Evolutionary conservation across 2,797 vertebrate genomes (phyloP).

Genomic region (Hydrolagus colliei): DNA sequence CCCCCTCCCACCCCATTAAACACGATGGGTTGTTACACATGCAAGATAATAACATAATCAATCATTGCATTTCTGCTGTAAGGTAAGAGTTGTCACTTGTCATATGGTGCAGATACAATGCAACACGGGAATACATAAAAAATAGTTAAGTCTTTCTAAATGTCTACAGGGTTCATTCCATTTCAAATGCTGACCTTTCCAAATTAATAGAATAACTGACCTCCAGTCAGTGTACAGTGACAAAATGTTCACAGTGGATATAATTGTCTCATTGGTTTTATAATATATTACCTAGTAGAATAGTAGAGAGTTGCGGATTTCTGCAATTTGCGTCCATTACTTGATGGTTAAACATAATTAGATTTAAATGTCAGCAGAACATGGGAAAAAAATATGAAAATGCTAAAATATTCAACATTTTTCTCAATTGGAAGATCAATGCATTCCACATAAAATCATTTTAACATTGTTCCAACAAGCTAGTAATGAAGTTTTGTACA

Average conservation of each 20-base stretch:
- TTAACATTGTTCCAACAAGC: not conserved
- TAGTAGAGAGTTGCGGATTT: not conserved
- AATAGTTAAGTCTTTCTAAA: not conserved
- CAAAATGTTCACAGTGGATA: not conserved
- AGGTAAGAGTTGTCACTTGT: too few species aligned
- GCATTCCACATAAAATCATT: not conserved
- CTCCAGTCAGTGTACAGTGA: constrained; percentile 9
- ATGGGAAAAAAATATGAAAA: not conserved
- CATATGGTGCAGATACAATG: too few species aligned
- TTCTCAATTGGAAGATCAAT: not conserved
- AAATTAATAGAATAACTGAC: constrained; percentile 31
- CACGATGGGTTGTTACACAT: too few species aligned
- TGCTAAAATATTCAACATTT: constrained; percentile 7
- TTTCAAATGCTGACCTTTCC: constrained; percentile 25
- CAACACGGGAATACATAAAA: not conserved
- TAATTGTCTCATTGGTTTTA: constrained; percentile 4
- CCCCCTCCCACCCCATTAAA: too few species aligned
- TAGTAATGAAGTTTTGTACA: constrained; percentile 7
- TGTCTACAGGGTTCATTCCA: not conserved
- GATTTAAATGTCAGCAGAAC: constrained; percentile 15
- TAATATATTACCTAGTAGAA: constrained; percentile 20
- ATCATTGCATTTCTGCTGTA: too few species aligned
- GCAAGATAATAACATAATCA: too few species aligned
- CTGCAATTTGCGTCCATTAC: constrained; percentile 5
- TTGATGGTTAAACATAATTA: constrained; percentile 18